Percentiles rank a stretch among this genome's conserved stretches.
These are phyloP conservation scores for Tupaia chinensis DNA, from an alignment of 2,113 vertebrate species.

Conservation along the genomic window DNA sequence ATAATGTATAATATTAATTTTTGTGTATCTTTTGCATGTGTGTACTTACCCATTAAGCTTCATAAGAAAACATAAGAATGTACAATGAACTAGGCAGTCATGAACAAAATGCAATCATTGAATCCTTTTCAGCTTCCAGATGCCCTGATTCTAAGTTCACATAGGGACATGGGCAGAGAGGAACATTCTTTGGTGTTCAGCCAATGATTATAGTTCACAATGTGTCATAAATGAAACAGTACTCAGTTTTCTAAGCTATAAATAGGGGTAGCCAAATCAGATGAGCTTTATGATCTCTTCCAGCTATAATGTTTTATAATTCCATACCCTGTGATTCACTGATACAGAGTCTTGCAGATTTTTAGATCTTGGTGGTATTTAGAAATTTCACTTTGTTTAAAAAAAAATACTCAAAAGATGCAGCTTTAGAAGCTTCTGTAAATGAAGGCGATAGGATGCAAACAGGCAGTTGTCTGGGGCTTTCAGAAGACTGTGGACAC, in stretches of 20 bases:
- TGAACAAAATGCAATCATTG: not conserved
- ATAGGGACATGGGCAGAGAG: not conserved
- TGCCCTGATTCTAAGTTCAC: conserved; percentile 27
- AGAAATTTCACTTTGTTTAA: not conserved
- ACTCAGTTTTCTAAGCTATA: conserved; percentile 6
- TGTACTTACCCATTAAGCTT: not conserved
- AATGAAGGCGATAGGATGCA: not conserved
- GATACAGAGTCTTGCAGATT: not conserved
- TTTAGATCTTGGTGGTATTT: not conserved
- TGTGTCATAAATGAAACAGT: conserved; percentile 37
- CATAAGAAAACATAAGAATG: conserved; percentile 2
- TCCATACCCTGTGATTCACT: conserved; percentile 17
- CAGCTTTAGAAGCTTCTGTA: not conserved
- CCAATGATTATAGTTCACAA: not conserved
- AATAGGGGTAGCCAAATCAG: conserved; percentile 21
- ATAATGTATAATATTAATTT: not conserved
- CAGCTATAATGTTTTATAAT: not conserved
- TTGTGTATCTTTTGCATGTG: not conserved
- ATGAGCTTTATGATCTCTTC: conserved; percentile 2
- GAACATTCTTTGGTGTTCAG: not conserved
- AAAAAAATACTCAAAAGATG: not conserved
- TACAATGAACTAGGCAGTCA: conserved; percentile 20
- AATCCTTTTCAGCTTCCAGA: not conserved
- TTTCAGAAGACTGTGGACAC: not conserved
- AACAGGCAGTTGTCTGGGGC: not conserved